Percentiles rank a stretch among this genome's conserved stretches.
Conservation (phyloP, 2,888 invertebrate genomes). For the Troides aeacus region DNA sequence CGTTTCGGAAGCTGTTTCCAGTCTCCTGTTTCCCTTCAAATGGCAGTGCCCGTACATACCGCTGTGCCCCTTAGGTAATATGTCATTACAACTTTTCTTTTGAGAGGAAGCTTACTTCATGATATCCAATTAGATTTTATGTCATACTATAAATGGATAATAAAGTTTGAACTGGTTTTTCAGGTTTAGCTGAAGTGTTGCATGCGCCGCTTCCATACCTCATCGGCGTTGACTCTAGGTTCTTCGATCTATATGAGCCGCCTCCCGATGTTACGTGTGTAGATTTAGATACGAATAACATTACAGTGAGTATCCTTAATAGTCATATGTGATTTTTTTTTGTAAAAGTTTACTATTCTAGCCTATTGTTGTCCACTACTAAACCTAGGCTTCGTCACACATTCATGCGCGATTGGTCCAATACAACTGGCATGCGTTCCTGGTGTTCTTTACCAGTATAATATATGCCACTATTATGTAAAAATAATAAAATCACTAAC, state of each 20-base stretch:
- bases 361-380: too few species aligned
- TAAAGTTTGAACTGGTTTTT: neutral
- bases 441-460: too few species aligned
- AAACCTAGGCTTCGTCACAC: too few species aligned
- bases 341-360: neutral
- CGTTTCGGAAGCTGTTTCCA: conserved; percentile 97
- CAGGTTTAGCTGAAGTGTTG: conserved; percentile 94
- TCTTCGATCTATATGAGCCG: conserved; percentile 98
- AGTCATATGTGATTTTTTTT: neutral
- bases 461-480: too few species aligned
- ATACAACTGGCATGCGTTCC: too few species aligned
- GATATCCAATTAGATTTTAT: too few species aligned
- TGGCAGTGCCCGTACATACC: conserved; percentile 99
- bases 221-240: conserved; percentile 97
- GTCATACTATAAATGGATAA: neutral
- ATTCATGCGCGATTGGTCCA: too few species aligned
- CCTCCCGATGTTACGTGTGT: conserved; percentile 98
- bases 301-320: conserved; percentile 83
- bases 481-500: too few species aligned
- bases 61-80: conserved; percentile 93
- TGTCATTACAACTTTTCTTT: conserved; percentile 1
- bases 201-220: conserved; percentile 98
- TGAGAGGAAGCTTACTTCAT: too few species aligned
- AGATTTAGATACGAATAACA: conserved; percentile 98
- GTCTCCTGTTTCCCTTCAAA: conserved; percentile 98